These are phyloP conservation scores for Zaprionus ornatus DNA, from an alignment of 1,140 invertebrate genomes.

Conservation along the genomic window DNA sequence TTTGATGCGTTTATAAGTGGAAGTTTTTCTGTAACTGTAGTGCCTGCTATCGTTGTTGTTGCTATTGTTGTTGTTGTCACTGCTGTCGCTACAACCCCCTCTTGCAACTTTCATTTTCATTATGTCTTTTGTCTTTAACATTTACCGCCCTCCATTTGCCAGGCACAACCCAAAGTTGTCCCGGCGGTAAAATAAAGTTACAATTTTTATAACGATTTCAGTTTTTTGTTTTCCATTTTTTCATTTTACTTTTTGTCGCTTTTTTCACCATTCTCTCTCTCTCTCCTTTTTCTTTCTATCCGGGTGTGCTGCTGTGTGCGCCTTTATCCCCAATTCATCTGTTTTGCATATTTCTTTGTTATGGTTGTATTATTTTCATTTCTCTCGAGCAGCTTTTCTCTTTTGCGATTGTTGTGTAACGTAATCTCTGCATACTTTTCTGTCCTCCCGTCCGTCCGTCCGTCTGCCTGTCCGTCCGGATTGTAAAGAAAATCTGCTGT, in stretches of 20 bases:
- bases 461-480: background rate
- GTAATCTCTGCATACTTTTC: slow-evolving; percentile 56
- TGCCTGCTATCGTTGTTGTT: background rate
- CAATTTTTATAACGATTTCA: slow-evolving; percentile 71
- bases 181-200: slow-evolving; percentile 57
- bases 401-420: slow-evolving; percentile 55
- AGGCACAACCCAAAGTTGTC: slow-evolving; percentile 52
- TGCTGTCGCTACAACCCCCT: slow-evolving; percentile 16
- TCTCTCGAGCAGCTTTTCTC: slow-evolving; percentile 17
- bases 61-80: background rate
- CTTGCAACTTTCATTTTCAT: slow-evolving; percentile 52
- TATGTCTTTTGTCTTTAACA: slow-evolving; percentile 53
- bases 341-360: slow-evolving; percentile 80
- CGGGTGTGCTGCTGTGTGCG: slow-evolving; percentile 30
- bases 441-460: slow-evolving; percentile 2
- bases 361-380: slow-evolving; percentile 72
- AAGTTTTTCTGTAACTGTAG: slow-evolving; percentile 17
- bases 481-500: slow-evolving; percentile 57
- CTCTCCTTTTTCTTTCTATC: background rate
- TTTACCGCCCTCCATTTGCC: slow-evolving; percentile 28
- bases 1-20: slow-evolving; percentile 39
- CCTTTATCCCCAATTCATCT: slow-evolving; percentile 75
- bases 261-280: background rate
- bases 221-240: slow-evolving; percentile 35
- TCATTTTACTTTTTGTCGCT: slow-evolving; percentile 21